Base-by-base conservation (phyloP, 2,888 invertebrate species). In the Drosophila pseudotakahashii region DNA sequence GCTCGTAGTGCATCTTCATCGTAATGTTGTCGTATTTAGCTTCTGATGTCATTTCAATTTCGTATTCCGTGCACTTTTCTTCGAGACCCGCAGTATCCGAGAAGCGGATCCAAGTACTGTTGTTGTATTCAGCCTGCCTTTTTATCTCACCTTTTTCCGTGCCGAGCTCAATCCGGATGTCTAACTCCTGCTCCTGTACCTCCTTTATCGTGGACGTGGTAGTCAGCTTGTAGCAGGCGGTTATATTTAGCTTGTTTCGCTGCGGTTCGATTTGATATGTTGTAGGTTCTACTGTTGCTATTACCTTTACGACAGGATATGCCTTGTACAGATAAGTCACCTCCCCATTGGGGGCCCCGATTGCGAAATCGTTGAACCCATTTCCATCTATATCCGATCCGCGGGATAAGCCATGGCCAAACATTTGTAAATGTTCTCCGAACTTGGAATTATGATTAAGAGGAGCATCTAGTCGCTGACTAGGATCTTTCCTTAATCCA, bases 351-450 rank as follows among this genome's bases (percentile, higher is more conserved):
- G 93, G 93, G 2, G 93, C 91, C 14, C 93, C 93, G 51, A 93
- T 84, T 1, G 92, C 92, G 2, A 93, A 79, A 75, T 93, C 92
- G 66, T 91, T 91, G 77, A 91, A 92, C 0, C 90, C 90, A 71
- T 92, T 92, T 13, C 54, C 77, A 79, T 92, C 92, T 59, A 93
- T 91, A 44, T 93, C 93, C 32, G 93, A 92, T 30, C 93, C 93
- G 55, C 86, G 91, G 0, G 93, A 91, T 0, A 90, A 69, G 0
- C 91, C 86, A 57, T 91, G 90, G 0, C 92, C 92, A 60, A 92
- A 92, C 92, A 92, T 92, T 9, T 88, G 30, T 30, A 30, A 30
- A 7, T 7, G 88, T 5, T 61, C 78, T 45, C 91, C 91, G 69
- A 91, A 92, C 39, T 85, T 62, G 19, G 79, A 74, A 2, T 68